Conservation (phyloP, 2,888 invertebrate genomes). For the Tetrapedia diversipes region DNA sequence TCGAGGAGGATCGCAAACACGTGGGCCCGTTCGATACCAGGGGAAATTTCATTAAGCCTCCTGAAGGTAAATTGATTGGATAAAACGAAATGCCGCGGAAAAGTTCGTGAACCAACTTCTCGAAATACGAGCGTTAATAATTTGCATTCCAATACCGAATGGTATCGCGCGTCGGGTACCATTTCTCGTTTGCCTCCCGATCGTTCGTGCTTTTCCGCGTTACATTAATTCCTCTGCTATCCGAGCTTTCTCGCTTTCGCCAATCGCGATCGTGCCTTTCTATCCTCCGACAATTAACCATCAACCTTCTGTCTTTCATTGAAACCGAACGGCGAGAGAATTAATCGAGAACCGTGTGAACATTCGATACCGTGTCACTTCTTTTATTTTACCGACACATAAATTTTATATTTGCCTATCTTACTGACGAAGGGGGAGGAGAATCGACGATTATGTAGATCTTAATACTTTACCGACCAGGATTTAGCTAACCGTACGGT, state of each 20-base stretch:
- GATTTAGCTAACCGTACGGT: too few relatives aligned
- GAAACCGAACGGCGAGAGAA: neutral
- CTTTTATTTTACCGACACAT: too few relatives aligned
- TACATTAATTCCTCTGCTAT: constrained; percentile 22
- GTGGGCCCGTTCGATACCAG: constrained; percentile 42
- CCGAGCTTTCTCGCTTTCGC: constrained; percentile 21
- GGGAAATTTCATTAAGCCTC: constrained; percentile 68
- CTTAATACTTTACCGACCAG: too few relatives aligned
- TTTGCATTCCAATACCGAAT: constrained; percentile 64
- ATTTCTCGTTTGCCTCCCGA: constrained; percentile 45
- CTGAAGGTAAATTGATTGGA: constrained; percentile 56
- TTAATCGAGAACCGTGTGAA: neutral
- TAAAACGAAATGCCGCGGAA: constrained; percentile 63
- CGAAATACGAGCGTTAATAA: constrained; percentile 64
- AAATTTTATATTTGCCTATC: too few relatives aligned
- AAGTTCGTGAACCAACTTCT: constrained; percentile 61
- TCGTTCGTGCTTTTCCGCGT: constrained; percentile 34
- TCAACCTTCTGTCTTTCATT: constrained; percentile 4
- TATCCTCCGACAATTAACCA: neutral
- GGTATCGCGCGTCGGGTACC: constrained; percentile 49
- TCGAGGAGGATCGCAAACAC: constrained; percentile 44
- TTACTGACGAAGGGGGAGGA: too few relatives aligned
- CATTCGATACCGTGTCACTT: neutral
- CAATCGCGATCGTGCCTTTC: constrained; percentile 8
- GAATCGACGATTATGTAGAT: too few relatives aligned